phyloP scores from a whole-genome alignment of 2,888 invertebrate genomes.

The Euclidia mi region DNA sequence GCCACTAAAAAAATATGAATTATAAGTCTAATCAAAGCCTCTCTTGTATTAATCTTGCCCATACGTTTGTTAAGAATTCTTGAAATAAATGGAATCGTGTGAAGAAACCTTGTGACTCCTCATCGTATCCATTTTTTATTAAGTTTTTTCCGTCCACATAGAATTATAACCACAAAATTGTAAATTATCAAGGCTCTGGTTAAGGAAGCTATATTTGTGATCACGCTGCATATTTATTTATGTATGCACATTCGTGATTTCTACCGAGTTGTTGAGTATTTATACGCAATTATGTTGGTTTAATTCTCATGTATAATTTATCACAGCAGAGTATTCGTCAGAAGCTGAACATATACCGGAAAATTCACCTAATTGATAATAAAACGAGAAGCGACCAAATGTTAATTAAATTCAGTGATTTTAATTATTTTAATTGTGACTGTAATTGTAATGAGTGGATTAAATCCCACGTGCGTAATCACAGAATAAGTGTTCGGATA shows the following conservation, averaged over 20 bases:
- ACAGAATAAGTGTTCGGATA: not conserved
- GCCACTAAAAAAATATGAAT: slow-evolving; percentile 68
- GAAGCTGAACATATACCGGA: slow-evolving; percentile 58
- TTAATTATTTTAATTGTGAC: slow-evolving; percentile 15
- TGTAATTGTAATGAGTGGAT: not conserved
- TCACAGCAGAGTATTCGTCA: slow-evolving; percentile 49
- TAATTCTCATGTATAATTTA: slow-evolving; percentile 49
- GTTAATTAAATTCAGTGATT: slow-evolving; percentile 23
- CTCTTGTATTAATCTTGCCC: slow-evolving; percentile 14
- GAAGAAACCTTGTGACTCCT: slow-evolving; percentile 54
- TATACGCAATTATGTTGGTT: slow-evolving; percentile 51
- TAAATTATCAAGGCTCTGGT: slow-evolving; percentile 60
- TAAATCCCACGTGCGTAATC: no score
- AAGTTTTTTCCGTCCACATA: slow-evolving; percentile 32
- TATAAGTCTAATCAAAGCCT: slow-evolving; percentile 51
- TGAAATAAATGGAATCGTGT: slow-evolving; percentile 41
- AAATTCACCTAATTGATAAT: slow-evolving; percentile 47
- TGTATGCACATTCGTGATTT: slow-evolving; percentile 62
- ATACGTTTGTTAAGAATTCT: slow-evolving; percentile 23
- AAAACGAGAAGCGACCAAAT: slow-evolving; percentile 30
- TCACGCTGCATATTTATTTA: slow-evolving; percentile 60
- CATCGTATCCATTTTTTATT: slow-evolving; percentile 19
- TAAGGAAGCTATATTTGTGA: slow-evolving; percentile 59
- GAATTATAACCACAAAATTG: slow-evolving; percentile 45
- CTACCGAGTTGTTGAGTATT: slow-evolving; percentile 52